phyloP scores from a whole-genome alignment of 2,888 invertebrate species.

The Phanerotoma sp. region DNA sequence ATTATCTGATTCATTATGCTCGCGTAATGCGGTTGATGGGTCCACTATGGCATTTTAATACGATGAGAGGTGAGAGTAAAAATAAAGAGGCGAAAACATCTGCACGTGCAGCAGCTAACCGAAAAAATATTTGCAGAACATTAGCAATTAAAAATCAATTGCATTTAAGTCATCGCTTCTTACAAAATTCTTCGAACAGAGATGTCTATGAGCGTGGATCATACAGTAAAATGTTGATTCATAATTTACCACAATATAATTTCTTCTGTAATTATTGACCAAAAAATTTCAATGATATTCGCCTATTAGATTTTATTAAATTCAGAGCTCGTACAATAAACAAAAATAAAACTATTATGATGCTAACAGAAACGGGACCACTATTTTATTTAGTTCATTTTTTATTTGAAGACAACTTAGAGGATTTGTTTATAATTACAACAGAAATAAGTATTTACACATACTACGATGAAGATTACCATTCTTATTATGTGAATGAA shows the following conservation, averaged over 20 bases:
- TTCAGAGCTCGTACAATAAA: background rate
- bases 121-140: no score
- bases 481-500: background rate
- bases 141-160: no score
- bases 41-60: background rate
- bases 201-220: no score
- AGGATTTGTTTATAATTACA: background rate
- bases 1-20: background rate
- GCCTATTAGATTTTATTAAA: background rate
- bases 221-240: no score
- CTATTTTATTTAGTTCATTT: background rate
- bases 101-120: no score
- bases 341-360: background rate
- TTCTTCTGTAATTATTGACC: no score
- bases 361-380: background rate
- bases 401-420: background rate
- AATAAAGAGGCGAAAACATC: no score
- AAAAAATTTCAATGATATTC: no score
- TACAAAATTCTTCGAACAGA: no score
- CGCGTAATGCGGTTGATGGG: background rate
- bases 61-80: background rate
- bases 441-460: background rate
- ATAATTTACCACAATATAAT: no score
- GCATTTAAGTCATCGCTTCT: no score
- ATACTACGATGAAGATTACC: background rate